These are phyloP conservation scores for Eretmocerus hayati DNA, from an alignment of 2,888 invertebrate genomes.

Conservation along the genomic window DNA sequence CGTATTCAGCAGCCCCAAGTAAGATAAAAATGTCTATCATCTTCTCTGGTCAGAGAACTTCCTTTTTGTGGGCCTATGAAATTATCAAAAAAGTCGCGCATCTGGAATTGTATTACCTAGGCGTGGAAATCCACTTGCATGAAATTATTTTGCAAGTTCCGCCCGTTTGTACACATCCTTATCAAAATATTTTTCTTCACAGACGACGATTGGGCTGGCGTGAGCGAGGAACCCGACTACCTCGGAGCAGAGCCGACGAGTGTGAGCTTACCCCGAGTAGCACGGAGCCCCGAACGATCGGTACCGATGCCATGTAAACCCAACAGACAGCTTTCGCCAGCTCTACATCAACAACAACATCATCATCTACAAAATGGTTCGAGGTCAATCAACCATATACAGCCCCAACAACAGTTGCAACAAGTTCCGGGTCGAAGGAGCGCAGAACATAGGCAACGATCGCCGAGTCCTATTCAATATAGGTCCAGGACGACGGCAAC, in stretches of 20 bases:
- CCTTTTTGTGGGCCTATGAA: too few species aligned
- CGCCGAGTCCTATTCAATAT: conserved; percentile 45
- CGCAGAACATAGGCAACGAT: conserved; percentile 48
- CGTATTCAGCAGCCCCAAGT: too few species aligned
- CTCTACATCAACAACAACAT: conserved; percentile 24
- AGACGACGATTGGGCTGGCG: conserved; percentile 67
- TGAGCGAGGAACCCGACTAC: conserved; percentile 40
- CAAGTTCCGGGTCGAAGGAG: conserved; percentile 44
- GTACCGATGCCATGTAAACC: conserved; percentile 3
- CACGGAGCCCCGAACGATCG: conserved; percentile 39
- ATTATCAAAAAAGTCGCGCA: too few species aligned
- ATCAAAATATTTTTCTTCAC: conserved; percentile 29
- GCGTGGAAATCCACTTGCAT: too few species aligned
- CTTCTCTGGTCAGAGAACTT: too few species aligned
- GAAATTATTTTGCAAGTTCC: too few species aligned
- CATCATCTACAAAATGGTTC: conserved; percentile 35
- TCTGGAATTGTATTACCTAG: too few species aligned
- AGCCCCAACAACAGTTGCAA: too few species aligned
- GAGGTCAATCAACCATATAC: conserved; percentile 14
- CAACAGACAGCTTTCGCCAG: conserved; percentile 2
- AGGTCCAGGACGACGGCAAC: too few species aligned
- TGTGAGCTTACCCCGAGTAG: conserved; percentile 38
- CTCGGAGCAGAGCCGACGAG: conserved; percentile 25
- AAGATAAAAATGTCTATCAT: too few species aligned
- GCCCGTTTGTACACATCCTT: too few species aligned